phyloP scores from a whole-genome alignment of 2,797 vertebrate genomes.

The Atherinosoma microstoma region DNA sequence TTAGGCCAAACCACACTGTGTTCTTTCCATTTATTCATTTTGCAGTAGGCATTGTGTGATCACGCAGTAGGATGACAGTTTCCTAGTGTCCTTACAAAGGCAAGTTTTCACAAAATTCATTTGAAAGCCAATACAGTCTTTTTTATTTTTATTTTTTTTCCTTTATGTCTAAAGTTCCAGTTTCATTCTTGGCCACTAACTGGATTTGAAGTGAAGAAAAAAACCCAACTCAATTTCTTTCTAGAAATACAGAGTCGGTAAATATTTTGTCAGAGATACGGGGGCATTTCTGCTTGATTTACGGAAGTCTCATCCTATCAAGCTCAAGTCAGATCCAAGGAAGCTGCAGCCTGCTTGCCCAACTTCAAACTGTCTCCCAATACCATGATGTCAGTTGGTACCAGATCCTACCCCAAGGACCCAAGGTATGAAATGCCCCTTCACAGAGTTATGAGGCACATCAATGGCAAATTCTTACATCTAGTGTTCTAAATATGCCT shows the following conservation, averaged over 20 bases:
- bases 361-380: slow-evolving; percentile 4
- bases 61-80: slow-evolving; percentile 32
- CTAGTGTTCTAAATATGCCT: neutral
- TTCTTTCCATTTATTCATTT: slow-evolving; percentile 32
- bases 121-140: neutral
- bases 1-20: slow-evolving; percentile 49
- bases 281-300: slow-evolving; percentile 10
- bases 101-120: neutral
- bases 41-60: slow-evolving; percentile 4
- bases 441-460: slow-evolving; percentile 18
- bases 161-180: slow-evolving; percentile 6
- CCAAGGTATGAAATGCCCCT: slow-evolving; percentile 17
- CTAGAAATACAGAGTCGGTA: neutral
- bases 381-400: slow-evolving; percentile 31
- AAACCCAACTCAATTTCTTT: neutral
- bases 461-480: slow-evolving; percentile 1
- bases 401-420: slow-evolving; percentile 15
- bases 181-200: slow-evolving; percentile 9
- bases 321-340: neutral
- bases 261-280: neutral
- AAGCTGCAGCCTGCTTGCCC: slow-evolving; percentile 4
- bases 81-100: slow-evolving; percentile 30
- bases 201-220: slow-evolving; percentile 3
- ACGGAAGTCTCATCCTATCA: slow-evolving; percentile 32
- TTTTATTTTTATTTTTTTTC: neutral